Conservation (phyloP, 2,888 invertebrate species). For the Mesorhabditis sp. region DNA sequence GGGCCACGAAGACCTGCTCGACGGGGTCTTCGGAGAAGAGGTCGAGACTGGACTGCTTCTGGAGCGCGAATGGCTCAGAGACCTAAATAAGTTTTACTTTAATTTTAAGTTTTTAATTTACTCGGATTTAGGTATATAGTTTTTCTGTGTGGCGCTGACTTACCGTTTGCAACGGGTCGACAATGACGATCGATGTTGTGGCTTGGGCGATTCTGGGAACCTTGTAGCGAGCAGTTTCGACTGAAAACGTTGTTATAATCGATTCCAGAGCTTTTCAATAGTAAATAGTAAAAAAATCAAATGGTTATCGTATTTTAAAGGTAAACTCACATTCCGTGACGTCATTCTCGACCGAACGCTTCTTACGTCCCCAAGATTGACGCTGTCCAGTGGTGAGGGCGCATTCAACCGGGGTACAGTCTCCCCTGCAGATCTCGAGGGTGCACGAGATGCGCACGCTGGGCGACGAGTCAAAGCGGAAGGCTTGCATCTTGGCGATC, state of each 20-base stretch:
- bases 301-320: background rate
- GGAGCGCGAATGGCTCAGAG: conserved; percentile 45
- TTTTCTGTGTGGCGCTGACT: conserved; percentile 10
- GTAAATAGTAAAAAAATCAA: background rate
- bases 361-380: conserved; percentile 55
- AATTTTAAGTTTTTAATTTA: background rate
- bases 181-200: conserved; percentile 52
- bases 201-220: conserved; percentile 51
- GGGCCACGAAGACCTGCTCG: conserved; percentile 20
- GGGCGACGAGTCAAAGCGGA: conserved; percentile 56
- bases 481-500: conserved; percentile 45
- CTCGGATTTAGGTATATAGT: background rate
- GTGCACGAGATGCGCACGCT: conserved; percentile 54
- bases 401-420: conserved; percentile 52
- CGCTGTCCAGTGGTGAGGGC: conserved; percentile 45
- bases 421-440: conserved; percentile 56
- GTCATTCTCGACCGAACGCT: conserved; percentile 43
- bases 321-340: conserved; percentile 35
- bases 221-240: conserved; percentile 54
- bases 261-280: background rate
- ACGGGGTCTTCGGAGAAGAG: conserved; percentile 30
- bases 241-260: conserved; percentile 30
- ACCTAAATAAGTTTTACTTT: conserved; percentile 19
- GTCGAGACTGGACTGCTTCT: conserved; percentile 30
- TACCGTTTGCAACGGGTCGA: conserved; percentile 55